A percentile compares a stretch with the other conserved stretches of the same genome.
phyloP scores from a whole-genome alignment of 2,888 invertebrate genomes.

The Hydroisotoma schaefferi region DNA sequence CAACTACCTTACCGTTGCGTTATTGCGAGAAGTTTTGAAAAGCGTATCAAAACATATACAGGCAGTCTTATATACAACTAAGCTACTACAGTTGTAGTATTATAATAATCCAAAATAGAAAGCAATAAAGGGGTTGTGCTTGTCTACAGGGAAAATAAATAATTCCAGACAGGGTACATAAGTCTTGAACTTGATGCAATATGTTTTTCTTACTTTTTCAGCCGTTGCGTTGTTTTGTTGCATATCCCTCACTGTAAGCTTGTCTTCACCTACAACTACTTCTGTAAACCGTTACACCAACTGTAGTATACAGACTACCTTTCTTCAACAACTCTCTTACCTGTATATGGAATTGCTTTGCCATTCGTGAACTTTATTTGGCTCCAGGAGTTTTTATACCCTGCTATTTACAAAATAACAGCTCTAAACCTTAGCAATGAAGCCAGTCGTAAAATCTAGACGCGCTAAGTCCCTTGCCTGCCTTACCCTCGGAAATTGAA shows the following conservation, averaged over 20 bases:
- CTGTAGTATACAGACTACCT: too few relatives aligned
- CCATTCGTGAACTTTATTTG: neutral
- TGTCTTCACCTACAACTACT: too few relatives aligned
- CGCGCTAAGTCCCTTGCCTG: neutral
- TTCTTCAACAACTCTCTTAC: too few relatives aligned
- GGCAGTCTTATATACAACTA: too few relatives aligned
- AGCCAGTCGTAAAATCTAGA: slow-evolving; percentile 3
- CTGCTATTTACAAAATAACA: neutral
- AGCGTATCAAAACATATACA: too few relatives aligned
- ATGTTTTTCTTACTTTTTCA: too few relatives aligned
- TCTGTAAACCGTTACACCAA: too few relatives aligned
- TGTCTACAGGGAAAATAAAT: slow-evolving; percentile 10
- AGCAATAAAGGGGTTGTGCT: neutral
- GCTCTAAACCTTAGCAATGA: slow-evolving; percentile 1
- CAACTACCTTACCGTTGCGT: too few relatives aligned
- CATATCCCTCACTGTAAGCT: neutral
- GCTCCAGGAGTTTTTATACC: slow-evolving; percentile 4
- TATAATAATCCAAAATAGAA: too few relatives aligned
- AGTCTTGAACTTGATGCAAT: too few relatives aligned
- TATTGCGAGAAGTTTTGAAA: too few relatives aligned
- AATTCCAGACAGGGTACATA: slow-evolving; percentile 2
- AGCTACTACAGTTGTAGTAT: too few relatives aligned
- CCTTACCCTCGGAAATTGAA: slow-evolving; percentile 2
- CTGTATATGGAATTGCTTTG: slow-evolving; percentile 7
- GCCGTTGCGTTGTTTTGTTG: neutral